Evolutionary conservation across 1,140 invertebrate species (phyloP), one percentile per base, ranked within the genome.

Genomic region (Nautilus pompilius): DNA sequence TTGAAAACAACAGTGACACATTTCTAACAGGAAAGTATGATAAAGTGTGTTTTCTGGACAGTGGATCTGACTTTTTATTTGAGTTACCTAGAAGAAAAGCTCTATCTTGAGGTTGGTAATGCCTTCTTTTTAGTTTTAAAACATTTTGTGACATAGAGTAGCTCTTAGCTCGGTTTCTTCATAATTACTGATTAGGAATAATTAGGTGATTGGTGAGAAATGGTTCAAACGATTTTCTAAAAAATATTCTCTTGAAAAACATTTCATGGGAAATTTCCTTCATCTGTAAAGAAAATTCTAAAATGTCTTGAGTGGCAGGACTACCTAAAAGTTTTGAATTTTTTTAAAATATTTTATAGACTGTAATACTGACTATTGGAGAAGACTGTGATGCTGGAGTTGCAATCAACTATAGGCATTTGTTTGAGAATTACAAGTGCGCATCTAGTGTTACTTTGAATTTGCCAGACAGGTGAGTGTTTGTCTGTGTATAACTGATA

Each of bases 381-480:
- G 95, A 98, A 76, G 87, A 93, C 24, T 99, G 96, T 79, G 96
- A 99, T 78, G 89, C 90, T 24, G 88, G 89, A 0, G 82, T 98
- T 4, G 89, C 92, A 0, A 82, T 83, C 5, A 66, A 69, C 36
- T 88, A 90, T 70, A 91, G 91, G 0, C 82, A 87, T 0, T 84
- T 87, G 41, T 83, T 96, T 6, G 91, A 91, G 1, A 88, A 89
- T 53, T 94, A 92, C 87, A 85, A 87, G 0, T 99, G 83, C 76
- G 96, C 84, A 46, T 93, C 93, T 0, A 68, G 76, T 30, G 72
- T 69, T 29, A 75, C 71, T 45, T 89, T 93, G 64, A 76, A 87
- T 15, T 80, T 95, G 49, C 91, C 93, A 66, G 68, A 74, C 13
- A 79, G 77, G 81, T 85, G 70, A 72, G 68, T 62, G 10, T 61